A percentile compares a stretch with the other conserved stretches of the same genome.
Evolutionary conservation across 2,797 vertebrate species (phyloP).

Genomic region (Siniperca scherzeri): DNA sequence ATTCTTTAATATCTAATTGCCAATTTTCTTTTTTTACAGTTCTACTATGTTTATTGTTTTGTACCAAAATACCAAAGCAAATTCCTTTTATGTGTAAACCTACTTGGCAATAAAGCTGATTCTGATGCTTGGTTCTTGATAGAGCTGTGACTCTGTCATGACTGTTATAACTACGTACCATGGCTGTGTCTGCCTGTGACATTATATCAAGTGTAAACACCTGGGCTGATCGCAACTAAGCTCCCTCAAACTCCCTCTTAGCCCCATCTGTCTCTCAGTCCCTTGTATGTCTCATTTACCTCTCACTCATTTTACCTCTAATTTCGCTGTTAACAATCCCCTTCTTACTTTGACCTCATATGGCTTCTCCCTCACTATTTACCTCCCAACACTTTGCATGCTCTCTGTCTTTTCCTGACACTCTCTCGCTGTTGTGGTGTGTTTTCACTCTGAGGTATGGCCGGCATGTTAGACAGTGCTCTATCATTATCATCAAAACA

Average conservation of each 20-base stretch:
- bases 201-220: conserved; percentile 44
- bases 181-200: conserved; percentile 12
- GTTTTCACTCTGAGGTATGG: background rate
- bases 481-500: conserved; percentile 17
- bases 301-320: conserved; percentile 12
- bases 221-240: conserved; percentile 26
- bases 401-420: background rate
- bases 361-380: background rate
- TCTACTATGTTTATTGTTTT: no score
- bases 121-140: background rate
- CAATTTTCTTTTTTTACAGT: no score
- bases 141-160: conserved; percentile 34
- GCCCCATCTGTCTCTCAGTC: background rate
- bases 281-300: background rate
- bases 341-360: conserved; percentile 27
- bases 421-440: background rate
- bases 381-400: background rate
- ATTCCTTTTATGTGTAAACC: no score
- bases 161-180: conserved; percentile 29
- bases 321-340: conserved; percentile 21
- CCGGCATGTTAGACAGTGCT: background rate
- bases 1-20: no score
- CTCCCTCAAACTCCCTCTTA: conserved; percentile 5
- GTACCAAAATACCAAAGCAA: no score
- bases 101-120: no score